Evolutionary conservation across 30 jellyfish, hydroid and myxozoan species (phyloP).

Genomic region (Pseudorhiza aurosa): DNA sequence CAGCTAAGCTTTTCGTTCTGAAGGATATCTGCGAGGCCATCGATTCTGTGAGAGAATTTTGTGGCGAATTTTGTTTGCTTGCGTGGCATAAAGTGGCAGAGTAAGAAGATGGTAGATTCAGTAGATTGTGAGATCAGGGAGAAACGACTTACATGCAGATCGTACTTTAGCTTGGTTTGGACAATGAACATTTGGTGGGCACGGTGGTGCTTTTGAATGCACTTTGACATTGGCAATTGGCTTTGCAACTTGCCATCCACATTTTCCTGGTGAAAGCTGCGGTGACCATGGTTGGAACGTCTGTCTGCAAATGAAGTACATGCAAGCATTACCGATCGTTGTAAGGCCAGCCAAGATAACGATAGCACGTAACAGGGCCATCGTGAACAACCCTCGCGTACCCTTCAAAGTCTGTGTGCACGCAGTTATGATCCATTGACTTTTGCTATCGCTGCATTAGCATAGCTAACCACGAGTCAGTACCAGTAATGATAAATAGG

Average conservation of each 20-base stretch:
- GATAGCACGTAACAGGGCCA: background rate
- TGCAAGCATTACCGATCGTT: background rate
- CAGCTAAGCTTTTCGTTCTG: too few species aligned
- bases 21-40: too few species aligned
- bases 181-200: slow-evolving; percentile 16
- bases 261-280: slow-evolving; percentile 2
- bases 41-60: too few species aligned
- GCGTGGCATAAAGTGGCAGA: too few species aligned
- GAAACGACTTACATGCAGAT: slow-evolving; percentile 7
- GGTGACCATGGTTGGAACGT: slow-evolving; percentile 28
- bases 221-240: background rate
- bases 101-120: background rate
- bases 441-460: too few species aligned
- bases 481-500: background rate
- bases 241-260: slow-evolving; percentile 11
- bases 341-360: background rate
- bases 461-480: too few species aligned
- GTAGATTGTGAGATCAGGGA: background rate
- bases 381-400: too few species aligned
- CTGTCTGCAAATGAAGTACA: background rate
- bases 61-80: too few species aligned
- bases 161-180: background rate
- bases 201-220: background rate
- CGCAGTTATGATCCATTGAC: too few species aligned
- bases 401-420: too few species aligned